Evolutionary conservation across 2,888 invertebrate species (phyloP), one percentile per base, ranked within the genome.

Genomic region (Gortyna flavago): DNA sequence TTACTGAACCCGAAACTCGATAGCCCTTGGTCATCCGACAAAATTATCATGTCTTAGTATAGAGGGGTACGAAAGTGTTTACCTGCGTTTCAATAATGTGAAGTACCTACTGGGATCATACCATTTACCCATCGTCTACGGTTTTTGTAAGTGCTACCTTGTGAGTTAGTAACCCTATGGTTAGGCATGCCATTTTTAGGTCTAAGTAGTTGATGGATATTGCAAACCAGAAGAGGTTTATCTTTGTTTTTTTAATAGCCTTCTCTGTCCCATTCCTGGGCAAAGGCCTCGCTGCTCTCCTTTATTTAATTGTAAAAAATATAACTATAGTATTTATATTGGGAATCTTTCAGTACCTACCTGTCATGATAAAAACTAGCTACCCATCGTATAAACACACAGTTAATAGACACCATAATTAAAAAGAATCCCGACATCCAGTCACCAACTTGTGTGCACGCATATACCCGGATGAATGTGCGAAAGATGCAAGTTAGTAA

Each of bases 1-100:
- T 92, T 92, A 95, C 92, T 96, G 94, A 90, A 94, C 93, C 93
- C 89, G 95, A 96, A 96, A 95, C 93, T 92, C 88, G 95, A 95
- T 96, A 95, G 93, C 94, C 94, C 91, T 93, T 93, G 96, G 95
- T 94, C 95, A 94, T 88, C 90, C 89, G 90, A 91, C 92, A 90
- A 91, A 93, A 91, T 93, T 92, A 91, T 72, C 80, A 71, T 73
- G 83, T 80, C 80, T 73, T 77, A 73, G 80, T 83, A 83, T 86
- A 90, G 80, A 87, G 73, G 77, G 62, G 59, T 72, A 85, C 89
- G 90, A 85, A 93, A 92, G 91, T 88, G 90, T 72, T 88, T 73
- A 62, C 38, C 67, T 68, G 29, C 35, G 7, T 71, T 68, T n/a
- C 18, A 69, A 54, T 51, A 18, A 35, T 57, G 35, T 35, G 32